Evolutionary conservation across 2,113 vertebrate genomes (phyloP).

Genomic region (Sus scrofa): T2T-Sscrofa CM000825.6:71384001-71384500

Average conservation of each 20-base stretch:
- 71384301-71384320: not conserved
- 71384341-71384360: not conserved
- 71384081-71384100: not conserved
- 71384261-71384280: not conserved
- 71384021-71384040: not conserved
- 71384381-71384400: not conserved
- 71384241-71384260: not conserved
- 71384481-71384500: slow-evolving; percentile 22
- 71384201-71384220: not conserved
- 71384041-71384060: not conserved
- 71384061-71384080: not conserved
- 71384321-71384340: not conserved
- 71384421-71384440: not conserved
- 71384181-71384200: not conserved
- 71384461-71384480: not conserved
- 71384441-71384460: slow-evolving; percentile 1
- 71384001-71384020: not conserved
- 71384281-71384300: not conserved
- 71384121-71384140: not conserved
- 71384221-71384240: not conserved
- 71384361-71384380: not conserved
- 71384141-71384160: not conserved
- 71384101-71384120: not conserved
- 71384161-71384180: not conserved
- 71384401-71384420: not conserved